phyloP scores from a whole-genome alignment of 2,113 vertebrate genomes.

The Craseonycteris thonglongyai region DNA sequence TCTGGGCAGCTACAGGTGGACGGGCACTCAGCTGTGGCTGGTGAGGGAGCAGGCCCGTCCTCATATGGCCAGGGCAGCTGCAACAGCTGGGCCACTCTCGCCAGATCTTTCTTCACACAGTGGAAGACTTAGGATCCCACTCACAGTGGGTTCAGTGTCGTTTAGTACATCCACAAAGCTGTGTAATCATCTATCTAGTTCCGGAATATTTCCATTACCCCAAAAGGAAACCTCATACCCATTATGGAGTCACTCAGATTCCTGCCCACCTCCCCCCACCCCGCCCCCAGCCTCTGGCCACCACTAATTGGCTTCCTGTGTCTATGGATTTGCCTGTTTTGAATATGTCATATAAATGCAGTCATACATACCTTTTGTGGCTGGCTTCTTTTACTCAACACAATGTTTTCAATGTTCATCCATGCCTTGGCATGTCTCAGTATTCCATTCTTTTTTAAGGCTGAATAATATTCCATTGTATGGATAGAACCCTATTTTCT shows the following conservation, averaged over 20 bases:
- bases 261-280: accelerated
- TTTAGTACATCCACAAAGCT: not conserved
- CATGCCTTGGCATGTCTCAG: too few species aligned
- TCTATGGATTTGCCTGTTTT: not conserved
- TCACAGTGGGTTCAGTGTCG: not conserved
- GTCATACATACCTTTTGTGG: too few species aligned
- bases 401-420: too few species aligned
- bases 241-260: not conserved
- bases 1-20: not conserved
- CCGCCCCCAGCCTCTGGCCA: not conserved
- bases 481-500: too few species aligned
- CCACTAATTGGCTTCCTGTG: not conserved
- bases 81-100: not conserved
- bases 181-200: not conserved
- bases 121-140: not conserved
- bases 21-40: not conserved
- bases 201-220: not conserved
- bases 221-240: not conserved
- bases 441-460: too few species aligned
- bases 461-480: too few species aligned
- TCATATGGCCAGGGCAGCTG: not conserved
- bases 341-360: not conserved
- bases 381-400: too few species aligned
- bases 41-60: not conserved
- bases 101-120: not conserved